Conservation (phyloP, 2,113 vertebrate genomes). For the Salminus brasiliensis region DNA sequence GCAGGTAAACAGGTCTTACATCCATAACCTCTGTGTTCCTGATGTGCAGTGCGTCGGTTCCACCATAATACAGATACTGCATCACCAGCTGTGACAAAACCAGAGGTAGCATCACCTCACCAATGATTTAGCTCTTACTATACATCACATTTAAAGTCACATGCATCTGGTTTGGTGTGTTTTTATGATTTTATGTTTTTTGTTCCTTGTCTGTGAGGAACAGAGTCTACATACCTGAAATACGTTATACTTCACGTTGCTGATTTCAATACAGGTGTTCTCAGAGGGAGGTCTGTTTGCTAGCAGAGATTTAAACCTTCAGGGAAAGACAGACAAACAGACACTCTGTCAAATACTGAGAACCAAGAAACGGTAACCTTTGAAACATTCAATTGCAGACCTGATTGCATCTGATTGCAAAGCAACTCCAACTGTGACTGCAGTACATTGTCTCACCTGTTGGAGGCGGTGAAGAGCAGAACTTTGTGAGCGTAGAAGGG, state of each 20-base stretch:
- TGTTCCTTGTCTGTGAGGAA: too few species aligned
- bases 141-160: too few species aligned
- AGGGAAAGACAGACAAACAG: background rate
- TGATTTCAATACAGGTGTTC: slow-evolving; percentile 96
- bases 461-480: slow-evolving; percentile 93
- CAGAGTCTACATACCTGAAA: slow-evolving; percentile 87
- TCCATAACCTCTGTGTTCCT: slow-evolving; percentile 96
- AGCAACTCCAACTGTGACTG: background rate
- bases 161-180: too few species aligned
- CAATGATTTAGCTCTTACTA: too few species aligned
- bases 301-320: slow-evolving; percentile 91
- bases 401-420: background rate
- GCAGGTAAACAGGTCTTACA: slow-evolving; percentile 73
- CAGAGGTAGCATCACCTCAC: background rate
- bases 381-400: background rate
- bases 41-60: slow-evolving; percentile 92
- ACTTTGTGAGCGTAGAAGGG: slow-evolving; percentile 97
- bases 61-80: slow-evolving; percentile 97
- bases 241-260: slow-evolving; percentile 97
- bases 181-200: too few species aligned
- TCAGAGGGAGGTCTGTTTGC: slow-evolving; percentile 91
- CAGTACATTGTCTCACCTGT: slow-evolving; percentile 75
- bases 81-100: slow-evolving; percentile 88
- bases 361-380: too few species aligned
- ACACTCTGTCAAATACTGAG: slow-evolving; percentile 14